A percentile compares a stretch with the other conserved stretches of the same genome.
These are phyloP conservation scores for Panorpa germanica DNA, from an alignment of 2,888 invertebrate genomes.

Conservation along the genomic window DNA sequence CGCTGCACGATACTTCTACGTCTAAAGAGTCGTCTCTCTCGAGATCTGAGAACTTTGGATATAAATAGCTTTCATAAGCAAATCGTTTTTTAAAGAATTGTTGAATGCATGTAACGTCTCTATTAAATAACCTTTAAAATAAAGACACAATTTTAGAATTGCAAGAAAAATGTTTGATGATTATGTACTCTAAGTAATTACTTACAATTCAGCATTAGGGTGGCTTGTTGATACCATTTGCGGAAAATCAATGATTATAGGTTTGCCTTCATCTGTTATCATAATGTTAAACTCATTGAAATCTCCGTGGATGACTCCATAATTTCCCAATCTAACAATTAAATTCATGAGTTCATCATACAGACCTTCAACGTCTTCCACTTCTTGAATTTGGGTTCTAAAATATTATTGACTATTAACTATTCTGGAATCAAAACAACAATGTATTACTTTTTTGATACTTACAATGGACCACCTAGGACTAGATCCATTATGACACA, in stretches of 20 bases:
- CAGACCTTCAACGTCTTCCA: conserved; percentile 50
- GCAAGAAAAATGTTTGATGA: background rate
- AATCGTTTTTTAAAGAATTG: conserved; percentile 84
- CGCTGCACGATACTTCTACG: conserved; percentile 78
- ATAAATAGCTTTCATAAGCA: conserved; percentile 67
- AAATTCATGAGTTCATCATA: conserved; percentile 92
- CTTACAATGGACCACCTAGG: conserved; percentile 62
- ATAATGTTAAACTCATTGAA: conserved; percentile 99
- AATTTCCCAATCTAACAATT: conserved; percentile 75
- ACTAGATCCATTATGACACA: conserved; percentile 93
- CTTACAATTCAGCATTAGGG: conserved; percentile 71
- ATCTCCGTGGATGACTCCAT: conserved; percentile 96
- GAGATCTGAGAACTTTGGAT: conserved; percentile 56
- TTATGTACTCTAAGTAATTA: conserved; percentile 11
- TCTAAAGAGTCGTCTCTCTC: conserved; percentile 70
- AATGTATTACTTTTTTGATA: conserved; percentile 12
- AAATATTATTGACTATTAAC: conserved; percentile 7
- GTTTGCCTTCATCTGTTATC: conserved; percentile 57
- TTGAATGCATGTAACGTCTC: conserved; percentile 84
- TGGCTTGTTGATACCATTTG: conserved; percentile 97
- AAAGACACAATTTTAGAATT: conserved; percentile 6
- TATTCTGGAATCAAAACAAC: background rate
- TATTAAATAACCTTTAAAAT: conserved; percentile 60
- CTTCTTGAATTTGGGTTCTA: conserved; percentile 43
- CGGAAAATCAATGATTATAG: conserved; percentile 91